Conservation (phyloP, 2,113 vertebrate genomes). For the Cochlearius cochlearius region DNA sequence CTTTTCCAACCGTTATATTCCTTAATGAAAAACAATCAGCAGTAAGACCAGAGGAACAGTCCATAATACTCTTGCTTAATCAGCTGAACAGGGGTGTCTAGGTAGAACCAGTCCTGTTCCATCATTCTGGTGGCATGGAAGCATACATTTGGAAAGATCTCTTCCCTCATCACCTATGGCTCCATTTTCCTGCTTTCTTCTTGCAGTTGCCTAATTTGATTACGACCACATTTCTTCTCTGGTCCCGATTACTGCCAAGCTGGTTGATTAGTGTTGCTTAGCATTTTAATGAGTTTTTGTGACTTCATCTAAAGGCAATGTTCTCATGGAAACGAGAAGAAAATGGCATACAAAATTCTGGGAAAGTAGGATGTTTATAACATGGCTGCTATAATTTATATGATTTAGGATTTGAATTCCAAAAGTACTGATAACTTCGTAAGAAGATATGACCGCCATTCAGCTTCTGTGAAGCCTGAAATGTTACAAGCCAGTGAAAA, state of each 20-base stretch:
- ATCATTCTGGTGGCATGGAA: not conserved
- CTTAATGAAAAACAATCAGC: not conserved
- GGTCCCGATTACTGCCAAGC: not conserved
- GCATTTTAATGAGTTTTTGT: not conserved
- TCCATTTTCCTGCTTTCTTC: not conserved
- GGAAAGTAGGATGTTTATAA: not conserved
- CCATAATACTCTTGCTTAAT: not conserved
- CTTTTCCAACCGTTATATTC: not conserved
- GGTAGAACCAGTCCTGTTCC: not conserved
- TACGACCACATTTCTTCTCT: not conserved
- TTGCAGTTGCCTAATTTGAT: not conserved
- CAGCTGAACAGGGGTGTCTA: not conserved
- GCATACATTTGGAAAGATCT: not conserved
- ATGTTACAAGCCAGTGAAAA: not conserved
- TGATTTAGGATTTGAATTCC: not conserved
- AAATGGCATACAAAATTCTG: not conserved
- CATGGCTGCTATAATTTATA: not conserved
- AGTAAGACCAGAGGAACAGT: not conserved
- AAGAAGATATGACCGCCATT: not conserved
- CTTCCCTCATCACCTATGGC: not conserved
- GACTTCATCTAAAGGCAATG: not conserved
- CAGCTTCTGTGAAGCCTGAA: not conserved
- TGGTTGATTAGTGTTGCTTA: not conserved
- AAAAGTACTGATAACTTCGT: not conserved
- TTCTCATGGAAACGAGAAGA: not conserved